These are phyloP conservation scores for Agrotis exclamationis DNA, from an alignment of 2,888 invertebrate genomes.

Conservation along the genomic window DNA sequence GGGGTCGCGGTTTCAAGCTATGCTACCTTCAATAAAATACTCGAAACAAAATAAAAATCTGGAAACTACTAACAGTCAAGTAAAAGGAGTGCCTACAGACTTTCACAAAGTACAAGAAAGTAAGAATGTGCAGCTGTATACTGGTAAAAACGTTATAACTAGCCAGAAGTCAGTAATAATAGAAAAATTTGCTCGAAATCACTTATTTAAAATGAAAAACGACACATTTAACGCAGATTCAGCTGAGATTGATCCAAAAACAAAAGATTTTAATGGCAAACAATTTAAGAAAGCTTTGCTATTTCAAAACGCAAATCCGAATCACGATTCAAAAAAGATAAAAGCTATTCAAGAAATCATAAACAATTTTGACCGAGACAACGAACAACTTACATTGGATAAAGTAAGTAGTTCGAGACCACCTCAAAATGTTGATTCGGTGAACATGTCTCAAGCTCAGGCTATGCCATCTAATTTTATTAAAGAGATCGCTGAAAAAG, in stretches of 20 bases:
- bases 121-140: not conserved
- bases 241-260: not conserved
- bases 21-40: constrained; percentile 32
- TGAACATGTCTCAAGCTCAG: constrained; percentile 18
- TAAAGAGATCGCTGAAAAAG: constrained; percentile 78
- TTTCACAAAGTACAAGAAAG: constrained; percentile 10
- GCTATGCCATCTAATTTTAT: constrained; percentile 65
- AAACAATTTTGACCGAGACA: constrained; percentile 2
- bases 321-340: constrained; percentile 4
- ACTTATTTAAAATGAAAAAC: constrained; percentile 29
- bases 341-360: constrained; percentile 6
- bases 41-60: constrained; percentile 13
- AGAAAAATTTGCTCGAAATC: constrained; percentile 20
- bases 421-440: not conserved
- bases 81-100: not conserved
- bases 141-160: constrained; percentile 11
- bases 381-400: not conserved
- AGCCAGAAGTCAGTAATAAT: constrained; percentile 8
- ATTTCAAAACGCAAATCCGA: not conserved
- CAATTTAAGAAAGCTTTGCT: constrained; percentile 3
- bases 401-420: not conserved
- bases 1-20: constrained; percentile 5
- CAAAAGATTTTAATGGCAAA: not conserved
- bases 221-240: not conserved
- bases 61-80: not conserved